Evolutionary conservation across 1,140 invertebrate species (phyloP).

Genomic region (Oppia nitens): DNA sequence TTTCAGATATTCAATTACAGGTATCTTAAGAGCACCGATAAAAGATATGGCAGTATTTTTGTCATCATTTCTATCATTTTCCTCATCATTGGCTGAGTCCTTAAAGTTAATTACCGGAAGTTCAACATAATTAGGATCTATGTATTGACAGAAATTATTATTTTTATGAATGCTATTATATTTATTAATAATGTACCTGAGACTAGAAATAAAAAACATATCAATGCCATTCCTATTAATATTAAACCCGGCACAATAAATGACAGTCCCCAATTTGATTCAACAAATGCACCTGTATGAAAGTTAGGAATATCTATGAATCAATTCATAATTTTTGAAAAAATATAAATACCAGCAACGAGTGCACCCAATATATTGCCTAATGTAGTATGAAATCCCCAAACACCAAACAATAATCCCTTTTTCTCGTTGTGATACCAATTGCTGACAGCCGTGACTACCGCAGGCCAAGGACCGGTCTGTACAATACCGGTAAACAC

Average conservation of each 20-base stretch:
- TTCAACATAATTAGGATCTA: not conserved
- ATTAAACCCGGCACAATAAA: conserved; percentile 84
- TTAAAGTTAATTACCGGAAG: not conserved
- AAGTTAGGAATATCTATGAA: conserved; percentile 29
- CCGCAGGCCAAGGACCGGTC: conserved; percentile 80
- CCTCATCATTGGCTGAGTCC: not conserved
- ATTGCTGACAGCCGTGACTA: conserved; percentile 77
- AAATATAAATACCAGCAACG: conserved; percentile 52
- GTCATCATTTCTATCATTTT: not conserved
- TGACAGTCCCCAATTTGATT: conserved; percentile 68
- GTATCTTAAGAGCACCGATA: conserved; percentile 53
- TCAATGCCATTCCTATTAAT: conserved; percentile 52
- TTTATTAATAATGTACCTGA: conserved; percentile 4
- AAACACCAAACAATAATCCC: conserved; percentile 84
- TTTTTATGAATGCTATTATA: not conserved
- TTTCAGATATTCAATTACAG: conserved; percentile 29
- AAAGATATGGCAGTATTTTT: conserved; percentile 52
- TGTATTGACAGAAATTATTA: not conserved
- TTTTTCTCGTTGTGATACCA: conserved; percentile 58
- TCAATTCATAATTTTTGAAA: not conserved
- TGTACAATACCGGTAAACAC: conserved; percentile 54
- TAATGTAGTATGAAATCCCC: conserved; percentile 84
- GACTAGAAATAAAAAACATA: conserved; percentile 73
- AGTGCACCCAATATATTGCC: conserved; percentile 76
- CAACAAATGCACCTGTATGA: conserved; percentile 67